A percentile compares a stretch with the other conserved stretches of the same genome.
phyloP scores from a whole-genome alignment of 2,888 invertebrate genomes.

The Mythimna impura region DNA sequence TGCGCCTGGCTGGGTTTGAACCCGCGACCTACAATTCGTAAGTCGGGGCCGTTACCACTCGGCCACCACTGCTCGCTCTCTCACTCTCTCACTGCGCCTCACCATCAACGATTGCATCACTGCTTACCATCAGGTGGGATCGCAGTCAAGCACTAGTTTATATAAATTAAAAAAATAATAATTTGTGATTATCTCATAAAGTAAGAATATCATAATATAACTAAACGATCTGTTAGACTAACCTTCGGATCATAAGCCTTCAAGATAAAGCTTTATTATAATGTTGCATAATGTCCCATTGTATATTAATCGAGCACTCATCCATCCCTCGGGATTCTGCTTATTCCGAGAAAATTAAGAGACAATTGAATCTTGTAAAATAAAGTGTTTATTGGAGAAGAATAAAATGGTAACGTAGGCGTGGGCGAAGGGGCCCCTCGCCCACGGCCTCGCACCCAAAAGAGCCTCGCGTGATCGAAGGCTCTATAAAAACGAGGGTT shows the following conservation, averaged over 20 bases:
- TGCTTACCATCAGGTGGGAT: no score
- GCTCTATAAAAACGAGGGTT: no score
- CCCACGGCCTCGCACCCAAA: no score
- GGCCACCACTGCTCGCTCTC: no score
- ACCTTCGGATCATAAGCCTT: slow-evolving; percentile 27
- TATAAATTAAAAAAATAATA: not conserved
- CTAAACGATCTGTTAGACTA: not conserved
- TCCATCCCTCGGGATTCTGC: slow-evolving; percentile 26
- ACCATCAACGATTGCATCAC: no score
- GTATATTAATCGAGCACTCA: slow-evolving; percentile 49
- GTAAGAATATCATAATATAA: not conserved
- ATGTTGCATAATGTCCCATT: slow-evolving; percentile 41
- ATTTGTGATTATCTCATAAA: not conserved
- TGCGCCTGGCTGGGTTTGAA: no score
- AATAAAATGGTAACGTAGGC: slow-evolving; percentile 24
- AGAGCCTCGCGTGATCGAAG: no score
- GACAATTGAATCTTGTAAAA: slow-evolving; percentile 24
- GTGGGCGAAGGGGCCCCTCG: no score
- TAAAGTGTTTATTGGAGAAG: slow-evolving; percentile 43
- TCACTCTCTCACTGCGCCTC: no score
- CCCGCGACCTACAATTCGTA: no score
- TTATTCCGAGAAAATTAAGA: slow-evolving; percentile 41
- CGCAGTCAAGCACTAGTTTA: no score
- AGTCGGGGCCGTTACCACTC: no score
- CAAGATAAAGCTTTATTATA: slow-evolving; percentile 26